These are phyloP conservation scores for Drosophila heteroneura DNA, from an alignment of 2,888 invertebrate species.

Conservation along the genomic window DNA sequence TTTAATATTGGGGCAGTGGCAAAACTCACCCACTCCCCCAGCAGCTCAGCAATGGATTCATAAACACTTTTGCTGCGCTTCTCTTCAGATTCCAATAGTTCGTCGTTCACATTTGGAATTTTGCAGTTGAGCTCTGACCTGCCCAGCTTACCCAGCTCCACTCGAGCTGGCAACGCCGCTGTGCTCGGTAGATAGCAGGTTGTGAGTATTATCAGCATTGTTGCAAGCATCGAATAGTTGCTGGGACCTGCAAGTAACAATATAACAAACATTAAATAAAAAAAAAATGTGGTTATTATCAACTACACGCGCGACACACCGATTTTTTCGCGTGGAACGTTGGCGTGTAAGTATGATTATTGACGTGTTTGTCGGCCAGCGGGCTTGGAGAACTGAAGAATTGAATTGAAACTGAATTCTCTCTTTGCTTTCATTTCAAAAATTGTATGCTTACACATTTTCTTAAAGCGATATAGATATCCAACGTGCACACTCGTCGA, in stretches of 20 bases:
- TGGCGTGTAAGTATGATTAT: too few species aligned
- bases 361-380: too few species aligned
- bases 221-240: conserved; percentile 15
- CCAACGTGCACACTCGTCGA: too few species aligned
- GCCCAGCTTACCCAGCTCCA: background rate
- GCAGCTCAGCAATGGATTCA: accelerated
- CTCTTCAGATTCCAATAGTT: accelerated
- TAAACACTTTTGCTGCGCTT: accelerated
- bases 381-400: too few species aligned
- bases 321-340: too few species aligned
- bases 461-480: too few species aligned
- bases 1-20: background rate
- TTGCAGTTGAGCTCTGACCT: background rate
- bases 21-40: background rate
- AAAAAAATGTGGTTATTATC: too few species aligned
- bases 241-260: conserved; percentile 22
- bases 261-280: background rate
- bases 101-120: accelerated
- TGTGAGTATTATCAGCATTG: conserved; percentile 29
- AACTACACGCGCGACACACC: too few species aligned
- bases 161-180: conserved; percentile 43
- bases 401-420: too few species aligned
- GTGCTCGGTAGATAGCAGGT: conserved; percentile 6
- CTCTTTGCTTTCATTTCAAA: too few species aligned
- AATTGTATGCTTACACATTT: too few species aligned